Evolutionary conservation across 1,140 invertebrate genomes (phyloP).

Genomic region (Homalodisca vitripennis): DNA sequence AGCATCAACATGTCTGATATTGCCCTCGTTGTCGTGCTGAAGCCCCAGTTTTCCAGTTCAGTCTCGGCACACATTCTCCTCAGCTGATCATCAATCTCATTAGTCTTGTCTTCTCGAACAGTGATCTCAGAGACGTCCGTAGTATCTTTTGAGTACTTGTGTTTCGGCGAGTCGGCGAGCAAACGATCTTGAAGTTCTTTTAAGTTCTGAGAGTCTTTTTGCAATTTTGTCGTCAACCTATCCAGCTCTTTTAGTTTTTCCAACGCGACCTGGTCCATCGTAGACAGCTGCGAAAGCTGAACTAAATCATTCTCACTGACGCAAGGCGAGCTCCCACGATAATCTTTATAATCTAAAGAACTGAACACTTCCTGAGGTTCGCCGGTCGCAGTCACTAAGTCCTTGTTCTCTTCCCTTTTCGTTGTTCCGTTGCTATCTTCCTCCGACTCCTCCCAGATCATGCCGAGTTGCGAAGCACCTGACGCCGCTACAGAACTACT

Average conservation of each 20-base stretch:
- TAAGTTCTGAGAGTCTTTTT: slow-evolving; percentile 75
- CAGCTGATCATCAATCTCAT: slow-evolving; percentile 67
- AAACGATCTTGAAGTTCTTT: slow-evolving; percentile 70
- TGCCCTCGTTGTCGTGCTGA: slow-evolving; percentile 45
- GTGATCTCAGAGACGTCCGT: slow-evolving; percentile 47
- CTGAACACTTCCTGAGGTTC: slow-evolving; percentile 68
- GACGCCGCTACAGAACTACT: slow-evolving; percentile 51
- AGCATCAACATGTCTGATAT: slow-evolving; percentile 23
- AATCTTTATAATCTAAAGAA: slow-evolving; percentile 76
- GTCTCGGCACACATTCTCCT: slow-evolving; percentile 65
- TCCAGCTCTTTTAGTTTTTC: slow-evolving; percentile 77
- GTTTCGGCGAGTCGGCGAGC: slow-evolving; percentile 54
- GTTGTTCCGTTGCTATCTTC: slow-evolving; percentile 51
- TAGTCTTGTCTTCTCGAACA: slow-evolving; percentile 61
- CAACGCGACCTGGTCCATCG: slow-evolving; percentile 71
- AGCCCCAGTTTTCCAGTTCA: slow-evolving; percentile 69
- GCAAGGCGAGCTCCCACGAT: slow-evolving; percentile 68
- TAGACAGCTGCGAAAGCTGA: slow-evolving; percentile 68
- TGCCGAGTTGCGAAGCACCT: slow-evolving; percentile 65
- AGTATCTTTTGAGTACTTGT: slow-evolving; percentile 52
- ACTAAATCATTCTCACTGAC: slow-evolving; percentile 76
- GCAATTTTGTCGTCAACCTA: slow-evolving; percentile 68
- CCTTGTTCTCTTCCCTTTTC: slow-evolving; percentile 44
- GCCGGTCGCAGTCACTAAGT: slow-evolving; percentile 47
- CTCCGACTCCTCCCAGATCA: slow-evolving; percentile 74